These are phyloP conservation scores for Lindbergichthys nudifrons DNA, from an alignment of 2,797 vertebrate species.

Conservation along the genomic window DNA sequence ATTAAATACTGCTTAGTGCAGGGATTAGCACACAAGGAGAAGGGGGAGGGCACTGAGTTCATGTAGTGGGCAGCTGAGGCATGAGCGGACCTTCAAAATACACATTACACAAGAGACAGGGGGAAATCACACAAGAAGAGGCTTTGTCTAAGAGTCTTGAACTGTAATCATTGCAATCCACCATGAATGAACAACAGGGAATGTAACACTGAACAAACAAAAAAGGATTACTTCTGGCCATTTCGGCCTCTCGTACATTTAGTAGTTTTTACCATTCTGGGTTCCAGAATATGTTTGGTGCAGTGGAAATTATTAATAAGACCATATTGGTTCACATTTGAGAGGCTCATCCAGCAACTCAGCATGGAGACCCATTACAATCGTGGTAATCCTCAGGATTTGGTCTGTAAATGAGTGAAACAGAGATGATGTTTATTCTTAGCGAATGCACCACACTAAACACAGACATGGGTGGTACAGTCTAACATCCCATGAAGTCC, in stretches of 20 bases:
- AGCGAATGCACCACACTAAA: conserved; percentile 43
- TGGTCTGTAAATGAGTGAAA: conserved; percentile 54
- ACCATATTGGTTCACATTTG: conserved; percentile 18
- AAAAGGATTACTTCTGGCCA: neutral
- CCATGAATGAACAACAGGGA: neutral
- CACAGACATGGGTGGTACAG: conserved; percentile 53
- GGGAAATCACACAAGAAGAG: neutral
- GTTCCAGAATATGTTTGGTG: conserved; percentile 11
- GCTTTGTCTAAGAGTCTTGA: neutral
- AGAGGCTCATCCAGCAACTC: conserved; percentile 41
- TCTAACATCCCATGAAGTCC: conserved; percentile 46
- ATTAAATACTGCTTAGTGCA: conserved; percentile 25
- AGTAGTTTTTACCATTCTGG: neutral
- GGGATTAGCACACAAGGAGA: conserved; percentile 12
- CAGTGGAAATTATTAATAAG: conserved; percentile 47
- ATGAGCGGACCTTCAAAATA: no score
- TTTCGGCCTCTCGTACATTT: neutral
- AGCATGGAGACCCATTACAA: conserved; percentile 39
- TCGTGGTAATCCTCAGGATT: conserved; percentile 56
- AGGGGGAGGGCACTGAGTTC: conserved; percentile 29
- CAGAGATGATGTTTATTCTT: conserved; percentile 51
- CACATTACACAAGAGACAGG: no score
- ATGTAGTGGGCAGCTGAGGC: conserved; percentile 27
- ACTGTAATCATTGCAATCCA: conserved; percentile 1
- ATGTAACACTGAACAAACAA: neutral